Evolutionary conservation across 2,113 vertebrate genomes (phyloP).

Genomic region (Sinocyclocheilus anshuiensis): DNA sequence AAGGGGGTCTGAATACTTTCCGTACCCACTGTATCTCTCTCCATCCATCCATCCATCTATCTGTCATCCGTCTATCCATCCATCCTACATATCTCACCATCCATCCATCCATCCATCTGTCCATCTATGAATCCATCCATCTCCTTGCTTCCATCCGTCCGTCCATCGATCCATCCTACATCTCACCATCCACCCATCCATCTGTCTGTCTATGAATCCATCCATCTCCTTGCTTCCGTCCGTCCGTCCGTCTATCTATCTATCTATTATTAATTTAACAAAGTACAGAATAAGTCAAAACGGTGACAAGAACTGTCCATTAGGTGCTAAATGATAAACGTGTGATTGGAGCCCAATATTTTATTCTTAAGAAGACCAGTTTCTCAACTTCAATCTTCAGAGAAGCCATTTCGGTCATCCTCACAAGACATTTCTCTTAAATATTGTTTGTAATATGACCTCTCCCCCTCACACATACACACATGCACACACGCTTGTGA

Average conservation of each 20-base stretch:
- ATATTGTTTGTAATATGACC: conserved; percentile 33
- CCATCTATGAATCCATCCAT: too few species aligned
- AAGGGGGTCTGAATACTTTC: too few species aligned
- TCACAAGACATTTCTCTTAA: conserved; percentile 14
- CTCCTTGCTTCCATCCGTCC: too few species aligned
- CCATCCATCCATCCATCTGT: too few species aligned
- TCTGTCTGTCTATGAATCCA: too few species aligned
- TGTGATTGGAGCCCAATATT: neutral
- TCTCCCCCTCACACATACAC: conserved; percentile 20
- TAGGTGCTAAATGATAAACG: neutral
- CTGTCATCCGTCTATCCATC: too few species aligned
- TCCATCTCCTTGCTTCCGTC: neutral
- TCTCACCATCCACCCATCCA: too few species aligned
- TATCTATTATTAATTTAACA: neutral
- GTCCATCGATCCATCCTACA: too few species aligned
- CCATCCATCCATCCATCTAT: too few species aligned
- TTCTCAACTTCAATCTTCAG: neutral
- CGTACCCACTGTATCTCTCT: too few species aligned
- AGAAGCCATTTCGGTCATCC: neutral
- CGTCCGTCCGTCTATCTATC: neutral
- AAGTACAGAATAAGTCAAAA: neutral
- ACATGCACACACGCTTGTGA: neutral
- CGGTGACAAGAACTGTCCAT: neutral
- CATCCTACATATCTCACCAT: too few species aligned
- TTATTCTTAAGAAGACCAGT: neutral